These are phyloP conservation scores for Otolemur crassicaudatus DNA, from an alignment of 2,797 vertebrate genomes.

Conservation along the genomic window DNA sequence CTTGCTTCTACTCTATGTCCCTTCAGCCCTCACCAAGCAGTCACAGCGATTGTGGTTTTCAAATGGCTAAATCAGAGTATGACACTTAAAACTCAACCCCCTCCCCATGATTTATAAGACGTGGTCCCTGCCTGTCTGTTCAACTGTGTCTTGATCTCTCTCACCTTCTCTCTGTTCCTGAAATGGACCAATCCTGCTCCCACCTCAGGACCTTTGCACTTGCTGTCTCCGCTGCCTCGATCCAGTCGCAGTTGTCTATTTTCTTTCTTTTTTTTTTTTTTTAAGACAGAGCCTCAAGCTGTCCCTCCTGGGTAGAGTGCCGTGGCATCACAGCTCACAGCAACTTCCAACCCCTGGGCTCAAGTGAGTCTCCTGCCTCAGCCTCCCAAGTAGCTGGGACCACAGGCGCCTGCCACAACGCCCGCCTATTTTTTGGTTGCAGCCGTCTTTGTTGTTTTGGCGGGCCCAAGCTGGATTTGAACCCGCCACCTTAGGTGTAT, in stretches of 20 bases:
- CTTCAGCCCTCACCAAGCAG: not conserved
- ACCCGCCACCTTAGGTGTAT: too few species aligned
- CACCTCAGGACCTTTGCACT: not conserved
- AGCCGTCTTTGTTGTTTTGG: too few species aligned
- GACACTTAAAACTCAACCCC: not conserved
- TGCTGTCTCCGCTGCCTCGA: not conserved
- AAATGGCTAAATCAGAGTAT: not conserved
- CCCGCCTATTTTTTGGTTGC: too few species aligned
- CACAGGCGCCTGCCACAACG: too few species aligned
- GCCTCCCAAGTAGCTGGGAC: too few species aligned
- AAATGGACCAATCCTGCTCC: not conserved
- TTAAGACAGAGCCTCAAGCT: too few species aligned
- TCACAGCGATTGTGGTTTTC: not conserved
- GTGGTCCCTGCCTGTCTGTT: not conserved
- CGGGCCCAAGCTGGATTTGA: too few species aligned
- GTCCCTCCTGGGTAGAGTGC: too few species aligned
- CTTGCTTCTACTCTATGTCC: not conserved
- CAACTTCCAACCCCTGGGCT: too few species aligned
- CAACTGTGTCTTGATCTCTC: not conserved
- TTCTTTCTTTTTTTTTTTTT: too few species aligned
- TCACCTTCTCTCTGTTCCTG: not conserved
- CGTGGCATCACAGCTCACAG: too few species aligned
- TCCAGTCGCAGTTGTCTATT: not conserved
- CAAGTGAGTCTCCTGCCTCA: too few species aligned
- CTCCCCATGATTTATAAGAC: not conserved